phyloP scores from a whole-genome alignment of 2,797 vertebrate genomes.

The Chiloscyllium punctatum region DNA sequence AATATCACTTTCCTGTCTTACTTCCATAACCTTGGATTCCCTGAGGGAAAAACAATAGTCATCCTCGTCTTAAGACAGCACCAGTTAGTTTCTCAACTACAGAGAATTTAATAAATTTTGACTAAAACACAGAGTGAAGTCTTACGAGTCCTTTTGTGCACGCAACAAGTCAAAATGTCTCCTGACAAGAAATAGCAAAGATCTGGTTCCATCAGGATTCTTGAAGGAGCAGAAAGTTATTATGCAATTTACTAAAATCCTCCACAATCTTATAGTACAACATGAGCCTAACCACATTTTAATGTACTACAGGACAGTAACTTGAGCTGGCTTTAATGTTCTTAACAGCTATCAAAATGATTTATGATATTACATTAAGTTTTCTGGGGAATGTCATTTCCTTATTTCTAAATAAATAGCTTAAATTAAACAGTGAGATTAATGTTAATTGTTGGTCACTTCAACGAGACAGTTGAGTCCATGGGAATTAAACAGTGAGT shows the following conservation, averaged over 20 bases:
- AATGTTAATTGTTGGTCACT: slow-evolving; percentile 33
- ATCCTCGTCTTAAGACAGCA: neutral
- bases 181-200: neutral
- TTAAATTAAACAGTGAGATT: slow-evolving; percentile 46
- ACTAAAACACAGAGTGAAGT: neutral
- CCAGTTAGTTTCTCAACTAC: neutral
- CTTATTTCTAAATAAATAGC: slow-evolving; percentile 49
- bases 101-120: neutral
- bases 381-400: slow-evolving; percentile 45
- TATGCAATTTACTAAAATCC: neutral
- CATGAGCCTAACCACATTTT: neutral
- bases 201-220: neutral
- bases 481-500: neutral
- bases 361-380: slow-evolving; percentile 49
- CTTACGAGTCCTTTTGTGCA: neutral
- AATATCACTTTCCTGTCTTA: too few species aligned
- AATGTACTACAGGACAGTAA: neutral
- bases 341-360: slow-evolving; percentile 47
- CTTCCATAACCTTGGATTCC: too few species aligned
- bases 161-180: neutral
- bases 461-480: neutral
- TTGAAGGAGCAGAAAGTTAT: neutral
- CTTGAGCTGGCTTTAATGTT: slow-evolving; percentile 24
- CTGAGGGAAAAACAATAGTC: too few species aligned
- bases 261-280: neutral